Evolutionary conservation across 2,888 invertebrate species (phyloP).

Genomic region (Tiphia femorata): DNA sequence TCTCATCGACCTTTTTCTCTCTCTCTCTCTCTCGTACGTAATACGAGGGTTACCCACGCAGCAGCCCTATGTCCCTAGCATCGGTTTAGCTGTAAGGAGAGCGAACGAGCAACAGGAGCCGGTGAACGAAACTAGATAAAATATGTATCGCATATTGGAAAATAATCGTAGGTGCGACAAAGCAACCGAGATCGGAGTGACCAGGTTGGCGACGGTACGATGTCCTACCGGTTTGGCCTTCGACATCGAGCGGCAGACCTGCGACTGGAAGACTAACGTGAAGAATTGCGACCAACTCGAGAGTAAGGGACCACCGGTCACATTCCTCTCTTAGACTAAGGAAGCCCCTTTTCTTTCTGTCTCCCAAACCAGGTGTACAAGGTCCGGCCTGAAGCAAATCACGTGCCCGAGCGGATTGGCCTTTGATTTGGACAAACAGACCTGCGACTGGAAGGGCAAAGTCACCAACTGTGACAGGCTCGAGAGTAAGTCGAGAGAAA

Average conservation of each 20-base stretch:
- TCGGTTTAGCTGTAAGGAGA: too few species aligned
- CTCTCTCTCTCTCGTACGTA: too few species aligned
- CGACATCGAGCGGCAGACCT: constrained; percentile 94
- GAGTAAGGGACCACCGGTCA: constrained; percentile 80
- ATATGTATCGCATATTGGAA: too few species aligned
- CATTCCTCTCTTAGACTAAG: constrained; percentile 53
- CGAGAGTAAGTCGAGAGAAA: constrained; percentile 93
- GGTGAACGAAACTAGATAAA: too few species aligned
- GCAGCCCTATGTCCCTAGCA: too few species aligned
- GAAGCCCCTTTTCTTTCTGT: constrained; percentile 70
- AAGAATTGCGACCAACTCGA: constrained; percentile 94
- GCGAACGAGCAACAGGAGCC: too few species aligned
- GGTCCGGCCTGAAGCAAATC: constrained; percentile 95
- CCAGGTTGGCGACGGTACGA: constrained; percentile 88
- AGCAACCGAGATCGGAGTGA: constrained; percentile 88
- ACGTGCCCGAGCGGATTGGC: constrained; percentile 97
- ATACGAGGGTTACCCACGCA: too few species aligned
- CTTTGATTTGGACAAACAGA: constrained; percentile 98
- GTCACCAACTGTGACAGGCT: constrained; percentile 96
- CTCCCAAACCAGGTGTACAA: constrained; percentile 91
- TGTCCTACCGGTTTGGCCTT: constrained; percentile 93
- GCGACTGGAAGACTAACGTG: constrained; percentile 97
- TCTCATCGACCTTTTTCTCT: too few species aligned
- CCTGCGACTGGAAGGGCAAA: constrained; percentile 99
- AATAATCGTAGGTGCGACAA: constrained; percentile 95